Percentiles rank a stretch among this genome's conserved stretches.
Evolutionary conservation across 2,888 invertebrate genomes (phyloP).

Genomic region (Tupiocoris notatus): DNA sequence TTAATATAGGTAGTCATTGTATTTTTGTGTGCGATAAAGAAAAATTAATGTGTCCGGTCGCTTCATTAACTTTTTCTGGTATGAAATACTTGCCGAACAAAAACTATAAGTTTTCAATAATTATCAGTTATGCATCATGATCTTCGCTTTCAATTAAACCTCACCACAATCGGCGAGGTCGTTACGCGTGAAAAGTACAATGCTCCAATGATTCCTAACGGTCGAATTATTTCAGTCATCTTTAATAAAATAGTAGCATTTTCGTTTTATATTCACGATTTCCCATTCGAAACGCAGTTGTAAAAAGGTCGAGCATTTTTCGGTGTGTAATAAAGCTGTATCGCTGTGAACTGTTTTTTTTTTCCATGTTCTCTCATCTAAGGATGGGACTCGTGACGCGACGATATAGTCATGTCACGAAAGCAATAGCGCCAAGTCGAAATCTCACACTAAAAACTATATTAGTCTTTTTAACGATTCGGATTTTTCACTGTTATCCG

Average conservation of each 20-base stretch:
- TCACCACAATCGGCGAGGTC: too few species aligned
- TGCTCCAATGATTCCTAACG: neutral
- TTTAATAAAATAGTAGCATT: too few species aligned
- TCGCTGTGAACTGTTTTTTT: neutral
- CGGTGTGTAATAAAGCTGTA: neutral
- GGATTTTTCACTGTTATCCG: constrained; percentile 39
- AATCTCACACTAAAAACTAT: constrained; percentile 34
- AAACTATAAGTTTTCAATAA: too few species aligned
- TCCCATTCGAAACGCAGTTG: neutral
- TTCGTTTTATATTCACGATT: neutral
- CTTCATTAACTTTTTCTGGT: too few species aligned
- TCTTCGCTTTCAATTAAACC: too few species aligned
- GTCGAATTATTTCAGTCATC: too few species aligned
- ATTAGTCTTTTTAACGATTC: constrained; percentile 19
- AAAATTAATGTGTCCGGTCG: too few species aligned
- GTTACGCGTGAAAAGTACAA: neutral
- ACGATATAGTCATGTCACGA: neutral
- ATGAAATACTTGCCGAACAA: too few species aligned
- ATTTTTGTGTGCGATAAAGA: too few species aligned
- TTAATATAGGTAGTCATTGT: too few species aligned
- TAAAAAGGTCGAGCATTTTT: neutral
- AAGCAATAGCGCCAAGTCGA: neutral
- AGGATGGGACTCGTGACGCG: neutral
- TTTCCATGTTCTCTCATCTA: neutral
- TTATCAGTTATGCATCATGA: too few species aligned